These are phyloP conservation scores for Panagrolaimus sp. DNA, from an alignment of 1,140 invertebrate genomes.

Conservation along the genomic window DNA sequence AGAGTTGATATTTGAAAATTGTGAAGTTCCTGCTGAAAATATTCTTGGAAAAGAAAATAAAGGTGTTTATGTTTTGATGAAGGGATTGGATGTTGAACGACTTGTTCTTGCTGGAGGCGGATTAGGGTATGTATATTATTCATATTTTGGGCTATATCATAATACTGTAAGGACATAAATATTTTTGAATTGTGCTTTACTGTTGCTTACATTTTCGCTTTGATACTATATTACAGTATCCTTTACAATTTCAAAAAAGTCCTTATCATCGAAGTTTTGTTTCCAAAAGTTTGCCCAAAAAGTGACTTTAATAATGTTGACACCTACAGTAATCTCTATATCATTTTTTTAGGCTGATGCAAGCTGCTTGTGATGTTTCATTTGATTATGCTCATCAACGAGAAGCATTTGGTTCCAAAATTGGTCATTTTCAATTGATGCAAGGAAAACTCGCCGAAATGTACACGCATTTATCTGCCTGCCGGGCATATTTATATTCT, in stretches of 20 bases:
- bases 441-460: conserved; percentile 90
- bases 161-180: too few species aligned
- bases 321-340: too few species aligned
- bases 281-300: too few species aligned
- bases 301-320: too few species aligned
- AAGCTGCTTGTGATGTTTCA: conserved; percentile 81
- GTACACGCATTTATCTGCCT: conserved; percentile 77
- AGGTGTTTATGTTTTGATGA: conserved; percentile 90
- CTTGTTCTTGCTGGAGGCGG: conserved; percentile 78
- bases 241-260: too few species aligned
- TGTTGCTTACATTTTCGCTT: too few species aligned
- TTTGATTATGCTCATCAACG: conserved; percentile 88
- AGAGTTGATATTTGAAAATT: conserved; percentile 90
- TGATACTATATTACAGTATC: too few species aligned
- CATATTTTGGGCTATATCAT: too few species aligned
- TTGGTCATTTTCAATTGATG: conserved; percentile 80
- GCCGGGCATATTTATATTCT: conserved; percentile 80
- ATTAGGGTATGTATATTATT: conserved; percentile 71
- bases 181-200: too few species aligned
- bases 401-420: conserved; percentile 78
- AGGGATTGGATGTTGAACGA: conserved; percentile 84
- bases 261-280: too few species aligned
- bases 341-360: conserved; percentile 68
- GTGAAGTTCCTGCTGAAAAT: conserved; percentile 76
- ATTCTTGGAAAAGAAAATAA: conserved; percentile 76